Base-by-base conservation (phyloP, 2,888 invertebrate species). In the Megaustenia siamemsis region DNA sequence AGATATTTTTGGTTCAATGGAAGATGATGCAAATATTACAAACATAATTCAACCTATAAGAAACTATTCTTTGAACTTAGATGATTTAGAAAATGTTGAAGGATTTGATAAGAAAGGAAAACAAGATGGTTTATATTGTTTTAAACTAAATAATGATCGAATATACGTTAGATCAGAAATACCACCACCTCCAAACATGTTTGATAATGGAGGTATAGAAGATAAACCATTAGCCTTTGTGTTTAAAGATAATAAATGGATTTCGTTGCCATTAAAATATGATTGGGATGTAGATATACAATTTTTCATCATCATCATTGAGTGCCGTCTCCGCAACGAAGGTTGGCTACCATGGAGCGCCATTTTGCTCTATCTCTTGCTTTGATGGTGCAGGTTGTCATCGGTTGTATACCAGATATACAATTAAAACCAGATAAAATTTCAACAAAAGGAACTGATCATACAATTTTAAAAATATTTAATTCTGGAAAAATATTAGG, bases 21-120 rank as follows among this genome's bases (percentile, higher is more conserved):
- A 18, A 28, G 71, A 73, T 28, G 45, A 43, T 15, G 4, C 45
- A 6, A 1, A 2, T 60, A n/a, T 60, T 28, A 45, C 24, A 28
- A 73, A 15, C 18, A 73, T 12, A 1, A 73, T 73, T 45, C 28
- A n/a, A 45, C 71, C 71, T 15, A 0, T 73, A 73, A 45, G 28
- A 28, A 43, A 28, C 1, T 28, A 45, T 73, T n/a, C n/a, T 45
- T 28, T 28, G 5, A 73, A 45, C 28, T 10, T 73, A 28, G 71
- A 73, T 73, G 45, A 73, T 69, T 69, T 69, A 69, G 69, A 69
- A 69, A 69, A 69, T 69, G 69, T 69, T 40, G 69, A 69, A 69
- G 71, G 45, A 8, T 73, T 73, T 73, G n/a, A 73, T 73, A 10
- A 45, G 28, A 12, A 73, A 12, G 71, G 45, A 28, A 45, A 73